A percentile compares a stretch with the other conserved stretches of the same genome.
These are phyloP conservation scores for Lamellibrachia luymesi DNA, from an alignment of 1,140 invertebrate species.

Conservation along the genomic window DNA sequence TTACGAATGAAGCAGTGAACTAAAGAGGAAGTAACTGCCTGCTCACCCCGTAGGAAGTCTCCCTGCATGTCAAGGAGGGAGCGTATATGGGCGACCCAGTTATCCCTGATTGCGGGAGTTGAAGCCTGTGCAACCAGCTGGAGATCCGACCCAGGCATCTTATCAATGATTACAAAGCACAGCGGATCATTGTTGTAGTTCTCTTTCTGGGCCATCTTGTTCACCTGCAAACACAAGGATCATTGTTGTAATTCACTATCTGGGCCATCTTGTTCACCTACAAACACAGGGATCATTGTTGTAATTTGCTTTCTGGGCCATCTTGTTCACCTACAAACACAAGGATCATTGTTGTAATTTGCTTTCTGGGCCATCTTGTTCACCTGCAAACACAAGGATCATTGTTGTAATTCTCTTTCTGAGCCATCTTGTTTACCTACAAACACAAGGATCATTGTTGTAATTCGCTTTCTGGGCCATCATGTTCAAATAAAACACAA, in stretches of 20 bases:
- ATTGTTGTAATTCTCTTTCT: constrained; percentile 67
- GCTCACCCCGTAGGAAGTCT: constrained; percentile 68
- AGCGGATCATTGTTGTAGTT: constrained; percentile 65
- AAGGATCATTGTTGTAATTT: constrained; percentile 63
- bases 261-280: constrained; percentile 82
- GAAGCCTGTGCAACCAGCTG: constrained; percentile 75
- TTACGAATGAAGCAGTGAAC: neutral
- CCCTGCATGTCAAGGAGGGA: constrained; percentile 85
- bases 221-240: constrained; percentile 67
- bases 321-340: constrained; percentile 73
- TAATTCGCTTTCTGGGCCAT: constrained; percentile 46
- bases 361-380: constrained; percentile 71
- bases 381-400: constrained; percentile 64
- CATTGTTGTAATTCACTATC: neutral
- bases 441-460: constrained; percentile 64
- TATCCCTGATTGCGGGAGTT: constrained; percentile 66
- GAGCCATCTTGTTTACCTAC: constrained; percentile 79
- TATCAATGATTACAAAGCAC: constrained; percentile 79
- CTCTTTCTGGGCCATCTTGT: constrained; percentile 83
- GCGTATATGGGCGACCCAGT: constrained; percentile 81
- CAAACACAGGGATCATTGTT: constrained; percentile 3
- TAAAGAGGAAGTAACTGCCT: neutral
- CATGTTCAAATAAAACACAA: constrained; percentile 79
- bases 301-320: neutral
- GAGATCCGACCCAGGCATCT: constrained; percentile 67